phyloP scores from a whole-genome alignment of 2,888 invertebrate genomes.

The Mythimna albipuncta region DNA sequence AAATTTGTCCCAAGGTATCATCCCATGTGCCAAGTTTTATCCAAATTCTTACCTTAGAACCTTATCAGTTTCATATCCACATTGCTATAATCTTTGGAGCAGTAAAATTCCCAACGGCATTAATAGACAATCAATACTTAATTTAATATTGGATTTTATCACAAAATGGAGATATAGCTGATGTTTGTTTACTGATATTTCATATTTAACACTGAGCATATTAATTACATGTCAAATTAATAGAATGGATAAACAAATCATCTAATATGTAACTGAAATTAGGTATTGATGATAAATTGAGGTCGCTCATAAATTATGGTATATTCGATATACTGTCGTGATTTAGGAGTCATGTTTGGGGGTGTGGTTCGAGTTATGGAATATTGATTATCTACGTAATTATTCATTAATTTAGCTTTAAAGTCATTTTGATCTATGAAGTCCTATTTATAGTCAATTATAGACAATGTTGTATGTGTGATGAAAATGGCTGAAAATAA shows the following conservation, averaged over 20 bases:
- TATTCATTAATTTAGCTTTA: neutral
- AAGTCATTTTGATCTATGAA: neutral
- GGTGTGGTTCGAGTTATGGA: neutral
- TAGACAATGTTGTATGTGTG: too few relatives aligned
- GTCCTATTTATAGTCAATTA: too few relatives aligned
- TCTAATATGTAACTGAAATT: constrained; percentile 33
- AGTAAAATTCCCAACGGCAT: constrained; percentile 21
- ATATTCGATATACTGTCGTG: constrained; percentile 3
- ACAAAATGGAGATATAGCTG: neutral
- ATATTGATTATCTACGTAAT: constrained; percentile 1
- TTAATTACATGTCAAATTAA: constrained; percentile 28
- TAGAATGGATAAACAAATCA: constrained; percentile 37
- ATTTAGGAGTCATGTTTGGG: constrained; percentile 11
- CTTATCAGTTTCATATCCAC: constrained; percentile 11
- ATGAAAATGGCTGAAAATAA: too few relatives aligned
- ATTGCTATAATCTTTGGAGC: neutral
- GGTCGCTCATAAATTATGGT: constrained; percentile 23
- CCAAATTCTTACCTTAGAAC: too few relatives aligned
- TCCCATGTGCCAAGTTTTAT: too few relatives aligned
- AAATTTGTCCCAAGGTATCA: too few relatives aligned
- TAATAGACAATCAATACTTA: constrained; percentile 40
- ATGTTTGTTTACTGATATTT: constrained; percentile 3
- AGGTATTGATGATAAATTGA: constrained; percentile 24
- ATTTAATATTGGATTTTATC: constrained; percentile 35
- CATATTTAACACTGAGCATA: constrained; percentile 13